Percentiles rank a stretch among this genome's conserved stretches.
Evolutionary conservation across 2,797 vertebrate species (phyloP).

Genomic region (Chaetophractus vellerosus): DNA sequence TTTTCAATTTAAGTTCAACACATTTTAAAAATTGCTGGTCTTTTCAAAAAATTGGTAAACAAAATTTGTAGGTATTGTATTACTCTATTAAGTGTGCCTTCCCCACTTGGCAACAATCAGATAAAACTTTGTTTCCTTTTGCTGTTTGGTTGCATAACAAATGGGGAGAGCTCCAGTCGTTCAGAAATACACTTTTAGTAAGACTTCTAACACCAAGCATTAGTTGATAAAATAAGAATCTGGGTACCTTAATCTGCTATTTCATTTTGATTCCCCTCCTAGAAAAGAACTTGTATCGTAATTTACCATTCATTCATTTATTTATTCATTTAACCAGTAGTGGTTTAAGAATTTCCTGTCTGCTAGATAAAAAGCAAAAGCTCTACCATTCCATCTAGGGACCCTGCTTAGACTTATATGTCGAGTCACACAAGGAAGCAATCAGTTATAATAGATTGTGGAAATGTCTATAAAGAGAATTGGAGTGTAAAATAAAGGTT

Average conservation of each 20-base stretch:
- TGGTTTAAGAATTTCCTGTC: neutral
- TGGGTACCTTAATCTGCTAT: neutral
- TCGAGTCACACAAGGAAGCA: neutral
- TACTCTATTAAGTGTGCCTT: neutral
- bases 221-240: conserved; percentile 16
- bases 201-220: neutral
- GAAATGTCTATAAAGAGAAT: neutral
- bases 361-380: neutral
- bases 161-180: neutral
- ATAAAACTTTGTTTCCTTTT: neutral
- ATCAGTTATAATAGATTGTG: neutral
- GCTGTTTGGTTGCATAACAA: neutral
- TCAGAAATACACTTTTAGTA: neutral
- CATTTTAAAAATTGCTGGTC: conserved; percentile 28
- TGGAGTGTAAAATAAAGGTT: neutral
- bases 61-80: neutral
- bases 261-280: neutral
- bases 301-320: neutral
- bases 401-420: neutral
- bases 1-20: conserved; percentile 59
- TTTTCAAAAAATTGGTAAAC: neutral
- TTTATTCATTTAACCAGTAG: neutral
- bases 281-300: neutral
- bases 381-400: neutral
- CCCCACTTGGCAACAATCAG: neutral